Evolutionary conservation across 1,140 invertebrate genomes (phyloP).

Genomic region (Trachymyrmex cornetzi): DNA sequence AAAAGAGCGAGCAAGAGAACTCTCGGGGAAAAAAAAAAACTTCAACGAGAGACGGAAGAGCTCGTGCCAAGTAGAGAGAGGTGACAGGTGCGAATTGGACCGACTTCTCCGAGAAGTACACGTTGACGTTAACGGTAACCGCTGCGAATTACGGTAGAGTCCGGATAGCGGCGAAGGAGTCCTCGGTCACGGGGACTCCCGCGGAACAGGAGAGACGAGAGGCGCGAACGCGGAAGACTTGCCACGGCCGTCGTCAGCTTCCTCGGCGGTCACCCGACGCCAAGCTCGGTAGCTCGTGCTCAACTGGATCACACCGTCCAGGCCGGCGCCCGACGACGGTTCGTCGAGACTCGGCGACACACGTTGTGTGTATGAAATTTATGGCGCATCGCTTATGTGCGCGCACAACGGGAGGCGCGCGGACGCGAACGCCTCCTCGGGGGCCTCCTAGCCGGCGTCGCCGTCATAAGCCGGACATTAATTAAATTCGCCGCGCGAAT

Average conservation of each 20-base stretch:
- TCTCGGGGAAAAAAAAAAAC: neutral
- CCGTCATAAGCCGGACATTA: neutral
- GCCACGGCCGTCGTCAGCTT: neutral
- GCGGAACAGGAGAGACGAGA: neutral
- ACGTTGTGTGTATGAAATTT: constrained; percentile 66
- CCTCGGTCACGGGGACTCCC: neutral
- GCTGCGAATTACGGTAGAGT: neutral
- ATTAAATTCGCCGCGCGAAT: neutral
- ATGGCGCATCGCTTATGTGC: constrained; percentile 70
- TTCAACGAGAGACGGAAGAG: constrained; percentile 4
- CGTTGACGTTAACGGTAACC: constrained; percentile 2
- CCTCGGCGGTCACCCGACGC: constrained; percentile 10
- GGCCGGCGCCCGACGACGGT: constrained; percentile 48
- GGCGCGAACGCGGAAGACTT: neutral
- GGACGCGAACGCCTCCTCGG: constrained; percentile 2
- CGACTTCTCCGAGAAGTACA: neutral
- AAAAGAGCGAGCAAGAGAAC: neutral
- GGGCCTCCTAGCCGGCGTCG: neutral
- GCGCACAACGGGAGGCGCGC: neutral
- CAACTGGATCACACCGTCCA: constrained; percentile 71
- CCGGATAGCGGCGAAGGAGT: neutral
- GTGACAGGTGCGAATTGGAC: constrained; percentile 17
- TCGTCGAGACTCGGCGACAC: constrained; percentile 51
- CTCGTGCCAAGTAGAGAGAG: neutral
- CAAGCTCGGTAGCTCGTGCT: constrained; percentile 67